Conservation (phyloP, 2,888 invertebrate genomes). For the Phyto melanocephala region DNA sequence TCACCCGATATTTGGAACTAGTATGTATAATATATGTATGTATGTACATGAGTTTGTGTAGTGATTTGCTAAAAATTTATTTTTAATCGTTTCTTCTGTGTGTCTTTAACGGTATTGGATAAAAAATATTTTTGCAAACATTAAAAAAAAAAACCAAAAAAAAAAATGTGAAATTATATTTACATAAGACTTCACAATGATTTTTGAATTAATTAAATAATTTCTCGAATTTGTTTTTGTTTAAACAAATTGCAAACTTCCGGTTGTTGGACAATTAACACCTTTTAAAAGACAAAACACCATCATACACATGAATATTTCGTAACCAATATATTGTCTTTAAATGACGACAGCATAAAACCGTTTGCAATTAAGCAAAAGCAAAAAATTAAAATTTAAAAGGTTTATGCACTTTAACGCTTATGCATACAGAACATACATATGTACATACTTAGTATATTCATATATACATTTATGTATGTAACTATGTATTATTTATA, state of each 20-base stretch:
- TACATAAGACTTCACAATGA: no score
- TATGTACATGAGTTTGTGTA: no score
- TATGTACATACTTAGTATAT: background rate
- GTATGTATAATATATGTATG: no score
- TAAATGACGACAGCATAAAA: background rate
- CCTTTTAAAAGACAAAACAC: slow-evolving; percentile 33
- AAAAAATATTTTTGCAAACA: slow-evolving; percentile 13
- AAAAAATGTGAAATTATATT: no score
- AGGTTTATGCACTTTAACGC: background rate
- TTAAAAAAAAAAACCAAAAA: background rate
- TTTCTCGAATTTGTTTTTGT: slow-evolving; percentile 4
- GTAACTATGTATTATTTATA: slow-evolving; percentile 13
- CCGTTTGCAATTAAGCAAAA: background rate
- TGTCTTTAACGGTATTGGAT: no score
- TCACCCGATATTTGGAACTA: no score
- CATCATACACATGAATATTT: slow-evolving; percentile 43
- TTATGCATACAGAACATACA: no score
- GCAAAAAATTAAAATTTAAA: background rate
- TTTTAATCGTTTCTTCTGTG: no score
- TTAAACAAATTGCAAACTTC: slow-evolving; percentile 29
- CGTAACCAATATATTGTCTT: slow-evolving; percentile 13
- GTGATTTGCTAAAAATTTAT: no score
- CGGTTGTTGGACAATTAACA: slow-evolving; percentile 46
- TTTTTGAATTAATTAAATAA: slow-evolving; percentile 3
- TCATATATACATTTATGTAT: background rate